These are phyloP conservation scores for Agrypnia vestita DNA, from an alignment of 1,140 invertebrate genomes.

Conservation along the genomic window DNA sequence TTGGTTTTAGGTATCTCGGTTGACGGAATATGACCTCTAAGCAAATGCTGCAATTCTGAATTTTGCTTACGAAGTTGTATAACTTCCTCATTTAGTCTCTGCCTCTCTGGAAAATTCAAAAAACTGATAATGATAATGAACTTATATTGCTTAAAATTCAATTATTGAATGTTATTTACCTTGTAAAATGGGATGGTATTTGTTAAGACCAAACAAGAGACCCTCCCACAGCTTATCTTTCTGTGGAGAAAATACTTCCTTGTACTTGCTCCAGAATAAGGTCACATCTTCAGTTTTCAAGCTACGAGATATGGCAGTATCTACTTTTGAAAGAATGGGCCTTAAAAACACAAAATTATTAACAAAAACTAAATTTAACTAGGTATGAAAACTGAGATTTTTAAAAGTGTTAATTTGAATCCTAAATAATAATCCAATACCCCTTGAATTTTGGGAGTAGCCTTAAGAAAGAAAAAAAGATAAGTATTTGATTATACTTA, in stretches of 20 bases:
- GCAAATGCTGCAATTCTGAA: slow-evolving; percentile 68
- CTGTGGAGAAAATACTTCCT: slow-evolving; percentile 67
- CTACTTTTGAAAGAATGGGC: slow-evolving; percentile 23
- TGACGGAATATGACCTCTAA: slow-evolving; percentile 60
- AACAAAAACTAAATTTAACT: no score
- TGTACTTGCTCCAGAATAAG: slow-evolving; percentile 71
- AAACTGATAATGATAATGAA: slow-evolving; percentile 9
- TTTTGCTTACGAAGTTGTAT: slow-evolving; percentile 69
- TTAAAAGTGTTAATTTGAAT: no score
- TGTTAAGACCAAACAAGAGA: slow-evolving; percentile 71
- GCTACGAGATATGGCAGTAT: slow-evolving; percentile 68
- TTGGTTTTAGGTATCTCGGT: slow-evolving; percentile 46
- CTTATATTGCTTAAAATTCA: not conserved
- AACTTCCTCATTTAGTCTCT: slow-evolving; percentile 66
- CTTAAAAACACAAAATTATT: slow-evolving; percentile 7
- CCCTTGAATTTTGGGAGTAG: no score
- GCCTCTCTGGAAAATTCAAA: slow-evolving; percentile 63
- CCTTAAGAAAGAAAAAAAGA: no score
- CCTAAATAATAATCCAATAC: no score
- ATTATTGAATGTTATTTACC: slow-evolving; percentile 43
- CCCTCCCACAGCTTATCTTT: slow-evolving; percentile 74
- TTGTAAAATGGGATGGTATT: slow-evolving; percentile 72
- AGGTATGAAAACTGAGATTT: no score
- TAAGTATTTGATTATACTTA: no score
- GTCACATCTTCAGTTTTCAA: slow-evolving; percentile 70